A percentile compares a stretch with the other conserved stretches of the same genome.
phyloP scores from a whole-genome alignment of 2,797 vertebrate genomes.

The Octomys mimax region DNA sequence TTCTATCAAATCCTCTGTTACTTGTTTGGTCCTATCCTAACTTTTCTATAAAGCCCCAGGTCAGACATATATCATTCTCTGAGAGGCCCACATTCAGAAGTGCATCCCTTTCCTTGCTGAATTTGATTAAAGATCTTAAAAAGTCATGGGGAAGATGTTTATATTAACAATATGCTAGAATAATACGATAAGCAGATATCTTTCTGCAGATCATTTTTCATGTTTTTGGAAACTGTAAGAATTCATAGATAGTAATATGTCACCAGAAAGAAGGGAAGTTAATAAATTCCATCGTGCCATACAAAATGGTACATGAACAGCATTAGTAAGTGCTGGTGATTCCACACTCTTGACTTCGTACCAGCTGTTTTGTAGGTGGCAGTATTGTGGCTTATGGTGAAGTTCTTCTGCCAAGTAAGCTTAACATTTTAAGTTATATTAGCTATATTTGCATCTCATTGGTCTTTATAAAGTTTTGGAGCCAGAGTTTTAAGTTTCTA shows the following conservation, averaged over 20 bases:
- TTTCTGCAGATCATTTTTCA: slow-evolving; percentile 45
- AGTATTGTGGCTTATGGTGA: neutral
- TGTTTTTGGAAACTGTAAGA: neutral
- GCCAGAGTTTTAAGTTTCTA: slow-evolving; percentile 22
- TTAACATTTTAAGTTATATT: slow-evolving; percentile 19
- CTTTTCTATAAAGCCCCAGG: neutral
- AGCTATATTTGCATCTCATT: neutral
- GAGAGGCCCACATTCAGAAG: neutral
- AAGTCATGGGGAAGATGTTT: neutral
- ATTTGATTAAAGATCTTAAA: neutral
- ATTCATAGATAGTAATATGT: neutral
- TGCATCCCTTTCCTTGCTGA: neutral
- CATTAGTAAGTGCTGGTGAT: neutral
- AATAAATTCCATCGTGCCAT: neutral
- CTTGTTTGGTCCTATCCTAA: neutral
- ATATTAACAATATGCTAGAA: slow-evolving; percentile 17
- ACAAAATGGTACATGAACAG: neutral
- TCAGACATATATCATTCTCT: neutral
- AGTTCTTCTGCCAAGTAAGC: slow-evolving; percentile 29
- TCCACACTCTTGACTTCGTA: neutral
- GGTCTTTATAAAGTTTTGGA: slow-evolving; percentile 17
- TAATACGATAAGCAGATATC: neutral
- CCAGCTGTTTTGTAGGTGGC: slow-evolving; percentile 12
- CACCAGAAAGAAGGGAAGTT: neutral
- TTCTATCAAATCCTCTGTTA: neutral